Base-by-base conservation (phyloP, 53 echinoderm and acorn worm genomes). In the Arbacia lixula region DNA sequence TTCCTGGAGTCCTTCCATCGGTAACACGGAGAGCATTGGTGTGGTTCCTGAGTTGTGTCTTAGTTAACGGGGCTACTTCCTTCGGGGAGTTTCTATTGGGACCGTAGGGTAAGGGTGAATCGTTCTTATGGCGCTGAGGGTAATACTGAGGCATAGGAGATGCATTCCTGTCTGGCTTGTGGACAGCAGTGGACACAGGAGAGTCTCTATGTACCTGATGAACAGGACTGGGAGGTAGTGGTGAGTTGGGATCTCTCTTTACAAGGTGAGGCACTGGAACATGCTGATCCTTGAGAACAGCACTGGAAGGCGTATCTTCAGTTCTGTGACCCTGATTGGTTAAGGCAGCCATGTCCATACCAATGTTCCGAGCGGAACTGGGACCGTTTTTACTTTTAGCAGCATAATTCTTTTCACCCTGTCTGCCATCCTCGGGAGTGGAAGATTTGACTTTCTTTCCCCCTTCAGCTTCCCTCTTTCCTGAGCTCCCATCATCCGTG, bases 241-340 rank as follows among this genome's bases (percentile, higher is more conserved):
- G 65, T 16, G 65, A 81, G 63, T 81, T 81, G 63, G 82, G 82
- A 63, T 81, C 82, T 31, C 82, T 62, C 33, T 52, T 81, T 30
- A 17, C 43, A 12, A 19, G 34, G 46, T 81, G 64, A 8, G 82
- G 62, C n/a, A n/a, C n/a, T 8, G 82, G 82, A 30, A 63, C 42
- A 63, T 63, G 82, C 32, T 30, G 62, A 19, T 62, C 82, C 82
- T 60, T 49, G 29, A 4, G 57, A 58, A 60, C 20, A 77, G 55
- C 34, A 8, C 19, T 19, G 9, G 50, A n/a, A n/a, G n/a, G n/a
- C n/a, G n/a, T 58, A 64, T 63, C 61, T 40, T 74, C 25, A 74
- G 54, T 51, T 51, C 52, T 51, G 33, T 69, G 41, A 69, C 43
- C n/a, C 30, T 81, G 42, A 63, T 46, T 52, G 25, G 11, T 20